phyloP scores from a whole-genome alignment of 2,797 vertebrate species.

The Onychomys torridus region DNA sequence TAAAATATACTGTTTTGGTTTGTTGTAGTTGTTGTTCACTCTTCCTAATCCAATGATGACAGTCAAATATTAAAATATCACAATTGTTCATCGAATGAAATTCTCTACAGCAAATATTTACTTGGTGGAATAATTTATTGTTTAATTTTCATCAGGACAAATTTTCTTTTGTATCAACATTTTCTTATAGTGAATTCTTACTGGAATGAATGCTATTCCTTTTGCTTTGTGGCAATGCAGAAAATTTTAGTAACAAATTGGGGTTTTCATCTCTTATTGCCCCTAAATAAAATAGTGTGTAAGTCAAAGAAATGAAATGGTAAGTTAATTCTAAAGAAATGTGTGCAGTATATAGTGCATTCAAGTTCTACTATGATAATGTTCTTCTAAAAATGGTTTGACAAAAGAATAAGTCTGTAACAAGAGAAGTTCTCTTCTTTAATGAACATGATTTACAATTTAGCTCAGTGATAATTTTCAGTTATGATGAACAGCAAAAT shows the following conservation, averaged over 20 bases:
- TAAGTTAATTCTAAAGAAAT: constrained; percentile 47
- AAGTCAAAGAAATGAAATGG: constrained; percentile 22
- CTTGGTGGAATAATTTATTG: not conserved
- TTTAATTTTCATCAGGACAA: constrained; percentile 21
- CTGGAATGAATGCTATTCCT: constrained; percentile 55
- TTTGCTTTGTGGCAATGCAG: constrained; percentile 42
- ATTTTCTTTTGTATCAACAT: constrained; percentile 43
- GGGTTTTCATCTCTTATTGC: not conserved
- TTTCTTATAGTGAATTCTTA: constrained; percentile 65
- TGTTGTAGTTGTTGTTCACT: not conserved
- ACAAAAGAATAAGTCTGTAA: constrained; percentile 44
- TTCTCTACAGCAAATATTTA: constrained; percentile 43
- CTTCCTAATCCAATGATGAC: constrained; percentile 32
- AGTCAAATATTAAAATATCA: constrained; percentile 29
- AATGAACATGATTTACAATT: constrained; percentile 8
- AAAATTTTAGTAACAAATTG: constrained; percentile 43
- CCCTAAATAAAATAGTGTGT: constrained; percentile 32
- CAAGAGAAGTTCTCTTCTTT: constrained; percentile 51
- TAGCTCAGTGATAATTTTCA: constrained; percentile 12
- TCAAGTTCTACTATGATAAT: constrained; percentile 35
- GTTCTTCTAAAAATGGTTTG: constrained; percentile 23
- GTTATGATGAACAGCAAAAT: not conserved
- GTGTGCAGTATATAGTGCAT: not conserved
- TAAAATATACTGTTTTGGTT: constrained; percentile 54
- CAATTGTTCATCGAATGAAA: constrained; percentile 17